Base-by-base conservation (phyloP, 2,888 invertebrate genomes). In the Caenorhabditis becei region DNA sequence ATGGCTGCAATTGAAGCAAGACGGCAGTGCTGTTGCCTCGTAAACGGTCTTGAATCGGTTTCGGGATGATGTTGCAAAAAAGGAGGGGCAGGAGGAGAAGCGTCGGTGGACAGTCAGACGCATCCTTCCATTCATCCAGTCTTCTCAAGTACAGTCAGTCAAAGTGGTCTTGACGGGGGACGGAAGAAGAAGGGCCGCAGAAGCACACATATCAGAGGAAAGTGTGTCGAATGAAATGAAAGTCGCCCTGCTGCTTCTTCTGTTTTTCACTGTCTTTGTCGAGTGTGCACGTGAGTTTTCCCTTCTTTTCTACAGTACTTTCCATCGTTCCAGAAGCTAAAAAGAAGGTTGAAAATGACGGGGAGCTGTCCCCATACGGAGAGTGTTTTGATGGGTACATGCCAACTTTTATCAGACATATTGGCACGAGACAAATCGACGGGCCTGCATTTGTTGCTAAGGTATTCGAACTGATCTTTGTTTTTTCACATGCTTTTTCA, bases 1-100 rank as follows among this genome's bases (percentile, higher is more conserved):
- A 16, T 56, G 62, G 58, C 66, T 61, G 41, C 72, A 72, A 72
- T 72, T 72, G 72, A 72, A 72, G 63, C 63, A 63, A 58, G 53
- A 54, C 49, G 61, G 16, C 23, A 14, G 32, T n/a, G 5, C 58
- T 7, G 18, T 32, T 7, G 47, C 41, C 70, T 62, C 65, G 59
- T 66, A 74, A 74, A 74, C 74, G 74, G 74, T 74, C 74, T 74
- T 74, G 74, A 74, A 74, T 59, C 51, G 65, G 74, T 74, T 74
- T 74, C 66, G 74, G 74, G 74, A 74, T 74, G 65, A 59, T 66
- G 74, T 65, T 59, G 66, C 65, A 74, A 66, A 41, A 59, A 59
- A 53, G 32, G 53, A 18, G 58, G 20, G 32, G 28, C n/a, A 7
- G 47, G 56, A 67, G 37, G 56, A 20, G 62, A 41, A 56, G 56